phyloP scores from a whole-genome alignment of 1,140 invertebrate species.

The Homalodisca vitripennis region DNA sequence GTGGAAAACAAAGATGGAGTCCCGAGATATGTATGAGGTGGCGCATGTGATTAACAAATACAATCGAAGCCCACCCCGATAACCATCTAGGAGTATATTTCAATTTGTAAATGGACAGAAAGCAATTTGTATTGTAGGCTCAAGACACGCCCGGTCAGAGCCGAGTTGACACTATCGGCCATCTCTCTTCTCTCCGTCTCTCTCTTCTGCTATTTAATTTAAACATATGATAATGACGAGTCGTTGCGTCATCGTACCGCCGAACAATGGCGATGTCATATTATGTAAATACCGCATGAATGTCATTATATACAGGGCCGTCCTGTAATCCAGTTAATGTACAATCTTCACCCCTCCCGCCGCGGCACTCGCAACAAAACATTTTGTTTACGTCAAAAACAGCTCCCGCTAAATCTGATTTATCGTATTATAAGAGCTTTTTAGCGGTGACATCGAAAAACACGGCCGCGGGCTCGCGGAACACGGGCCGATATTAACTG shows the following conservation, averaged over 20 bases:
- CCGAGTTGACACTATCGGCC: conserved; percentile 13
- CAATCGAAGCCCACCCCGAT: background rate
- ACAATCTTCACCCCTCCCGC: background rate
- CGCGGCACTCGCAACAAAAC: background rate
- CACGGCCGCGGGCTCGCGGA: background rate
- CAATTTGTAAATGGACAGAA: conserved; percentile 26
- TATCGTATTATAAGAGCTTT: conserved; percentile 7
- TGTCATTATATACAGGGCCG: conserved; percentile 19
- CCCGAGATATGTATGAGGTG: background rate
- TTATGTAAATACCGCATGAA: conserved; percentile 18
- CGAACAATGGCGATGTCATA: conserved; percentile 21
- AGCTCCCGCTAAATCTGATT: background rate
- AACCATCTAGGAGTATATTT: conserved; percentile 9
- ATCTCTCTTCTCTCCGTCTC: background rate
- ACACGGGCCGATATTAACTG: background rate
- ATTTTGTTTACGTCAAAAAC: conserved; percentile 12
- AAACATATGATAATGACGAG: conserved; percentile 20
- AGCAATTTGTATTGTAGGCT: conserved; percentile 19
- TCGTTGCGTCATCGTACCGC: background rate
- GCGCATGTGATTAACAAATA: conserved; percentile 22
- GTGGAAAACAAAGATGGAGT: conserved; percentile 17
- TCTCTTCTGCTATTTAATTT: conserved; percentile 16
- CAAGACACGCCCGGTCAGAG: conserved; percentile 18
- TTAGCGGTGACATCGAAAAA: background rate
- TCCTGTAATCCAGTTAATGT: background rate